These are phyloP conservation scores for Strongylocentrotus purpuratus DNA, from an alignment of 35 echinoderm and acorn worm genomes.

Conservation along the genomic window DNA sequence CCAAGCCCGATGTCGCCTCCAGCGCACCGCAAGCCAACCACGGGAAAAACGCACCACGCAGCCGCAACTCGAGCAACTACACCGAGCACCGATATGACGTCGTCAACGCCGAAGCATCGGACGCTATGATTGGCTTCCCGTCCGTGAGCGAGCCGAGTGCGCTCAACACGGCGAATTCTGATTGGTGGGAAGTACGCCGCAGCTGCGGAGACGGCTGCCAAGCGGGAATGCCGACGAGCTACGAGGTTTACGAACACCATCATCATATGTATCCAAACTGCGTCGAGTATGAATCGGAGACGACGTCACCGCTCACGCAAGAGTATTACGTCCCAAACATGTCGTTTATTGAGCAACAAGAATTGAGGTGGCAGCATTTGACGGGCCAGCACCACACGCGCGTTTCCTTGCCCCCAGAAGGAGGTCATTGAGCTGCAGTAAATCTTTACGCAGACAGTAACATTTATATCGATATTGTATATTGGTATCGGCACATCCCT, in stretches of 20 bases:
- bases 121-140: not conserved
- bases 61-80: not conserved
- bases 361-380: slow-evolving; percentile 29
- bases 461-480: not conserved
- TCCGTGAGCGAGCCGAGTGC: not conserved
- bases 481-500: not conserved
- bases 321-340: slow-evolving; percentile 35
- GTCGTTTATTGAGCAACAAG: slow-evolving; percentile 46
- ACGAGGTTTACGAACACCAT: not conserved
- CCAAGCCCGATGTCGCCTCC: not conserved
- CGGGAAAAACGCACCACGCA: not conserved
- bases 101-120: slow-evolving; percentile 15
- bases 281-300: not conserved
- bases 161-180: not conserved
- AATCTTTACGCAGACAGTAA: not conserved
- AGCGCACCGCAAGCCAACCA: not conserved
- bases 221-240: not conserved
- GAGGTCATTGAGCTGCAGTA: not conserved
- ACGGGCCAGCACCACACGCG: slow-evolving; percentile 23
- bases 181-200: not conserved
- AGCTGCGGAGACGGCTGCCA: slow-evolving; percentile 34
- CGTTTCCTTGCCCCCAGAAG: not conserved
- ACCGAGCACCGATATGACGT: slow-evolving; percentile 15
- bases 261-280: not conserved
- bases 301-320: not conserved